Conservation (phyloP, 2,797 vertebrate species). For the Cyclopterus lumpus region DNA sequence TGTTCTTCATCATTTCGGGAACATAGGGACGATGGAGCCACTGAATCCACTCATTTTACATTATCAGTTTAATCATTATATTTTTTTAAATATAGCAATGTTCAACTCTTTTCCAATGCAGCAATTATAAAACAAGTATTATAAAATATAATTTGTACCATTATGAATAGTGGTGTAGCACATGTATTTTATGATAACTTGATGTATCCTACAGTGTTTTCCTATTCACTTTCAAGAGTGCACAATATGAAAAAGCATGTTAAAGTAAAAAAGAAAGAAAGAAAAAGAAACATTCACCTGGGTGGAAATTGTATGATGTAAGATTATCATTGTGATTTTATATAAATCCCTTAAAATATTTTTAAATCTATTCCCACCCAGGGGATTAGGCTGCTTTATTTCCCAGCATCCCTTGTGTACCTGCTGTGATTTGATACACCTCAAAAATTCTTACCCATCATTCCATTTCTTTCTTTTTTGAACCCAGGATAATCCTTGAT, state of each 20-base stretch:
- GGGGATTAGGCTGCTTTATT: conserved; percentile 62
- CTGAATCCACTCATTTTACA: neutral
- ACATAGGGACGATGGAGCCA: neutral
- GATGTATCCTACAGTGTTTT: neutral
- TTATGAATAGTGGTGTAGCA: neutral
- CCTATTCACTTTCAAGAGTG: neutral
- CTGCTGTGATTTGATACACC: conserved; percentile 47
- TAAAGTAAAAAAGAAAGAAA: neutral
- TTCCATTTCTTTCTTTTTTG: conserved; percentile 44
- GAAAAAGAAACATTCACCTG: neutral
- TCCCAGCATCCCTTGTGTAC: conserved; percentile 46
- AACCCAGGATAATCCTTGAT: conserved; percentile 66
- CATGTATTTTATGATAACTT: neutral
- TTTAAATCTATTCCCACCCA: conserved; percentile 40
- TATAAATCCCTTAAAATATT: conserved; percentile 54
- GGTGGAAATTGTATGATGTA: conserved; percentile 18
- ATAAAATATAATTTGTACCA: no score
- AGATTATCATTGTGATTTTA: conserved; percentile 54
- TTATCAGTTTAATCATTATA: neutral
- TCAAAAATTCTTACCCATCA: conserved; percentile 27
- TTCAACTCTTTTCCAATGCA: neutral
- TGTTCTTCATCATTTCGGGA: neutral
- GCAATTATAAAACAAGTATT: neutral
- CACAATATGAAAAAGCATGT: neutral
- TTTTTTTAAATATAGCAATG: neutral